Evolutionary conservation across 2,888 invertebrate genomes (phyloP).

Genomic region (Mythimna albipuncta): DNA sequence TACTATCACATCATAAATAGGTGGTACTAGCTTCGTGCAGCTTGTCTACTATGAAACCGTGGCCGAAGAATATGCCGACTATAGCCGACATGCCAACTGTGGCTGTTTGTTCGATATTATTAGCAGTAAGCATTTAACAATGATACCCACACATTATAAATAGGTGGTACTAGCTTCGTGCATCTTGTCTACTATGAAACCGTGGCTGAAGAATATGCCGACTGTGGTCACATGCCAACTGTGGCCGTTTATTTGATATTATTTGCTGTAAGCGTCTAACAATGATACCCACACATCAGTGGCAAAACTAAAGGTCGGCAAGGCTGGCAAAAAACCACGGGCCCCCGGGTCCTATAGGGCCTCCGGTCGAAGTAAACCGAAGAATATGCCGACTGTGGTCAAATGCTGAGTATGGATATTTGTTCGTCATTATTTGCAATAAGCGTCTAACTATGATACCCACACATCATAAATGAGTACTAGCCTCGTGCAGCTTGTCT

Average conservation of each 20-base stretch:
- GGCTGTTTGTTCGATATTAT: not conserved
- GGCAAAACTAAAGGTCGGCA: no score
- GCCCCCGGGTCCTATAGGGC: no score
- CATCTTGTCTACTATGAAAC: conserved; percentile 85
- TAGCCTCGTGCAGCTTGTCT: conserved; percentile 84
- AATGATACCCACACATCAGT: conserved; percentile 40
- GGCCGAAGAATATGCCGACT: conserved; percentile 81
- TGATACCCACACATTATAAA: conserved; percentile 46
- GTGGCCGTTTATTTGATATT: not conserved
- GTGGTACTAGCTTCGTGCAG: conserved; percentile 78
- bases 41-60: conserved; percentile 87
- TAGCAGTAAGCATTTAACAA: not conserved
- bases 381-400: not conserved
- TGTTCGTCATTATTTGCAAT: not conserved
- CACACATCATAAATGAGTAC: conserved; percentile 53
- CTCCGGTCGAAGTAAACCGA: conserved; percentile 74
- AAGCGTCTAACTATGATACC: conserved; percentile 12
- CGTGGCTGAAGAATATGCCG: conserved; percentile 91
- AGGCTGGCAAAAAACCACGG: no score
- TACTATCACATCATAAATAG: conserved; percentile 45
- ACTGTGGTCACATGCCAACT: conserved; percentile 77
- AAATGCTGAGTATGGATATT: not conserved
- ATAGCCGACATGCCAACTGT: not conserved
- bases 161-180: conserved; percentile 74
- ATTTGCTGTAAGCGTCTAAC: not conserved